Evolutionary conservation across 2,888 invertebrate genomes (phyloP).

Genomic region (Cerastoderma edule): DNA sequence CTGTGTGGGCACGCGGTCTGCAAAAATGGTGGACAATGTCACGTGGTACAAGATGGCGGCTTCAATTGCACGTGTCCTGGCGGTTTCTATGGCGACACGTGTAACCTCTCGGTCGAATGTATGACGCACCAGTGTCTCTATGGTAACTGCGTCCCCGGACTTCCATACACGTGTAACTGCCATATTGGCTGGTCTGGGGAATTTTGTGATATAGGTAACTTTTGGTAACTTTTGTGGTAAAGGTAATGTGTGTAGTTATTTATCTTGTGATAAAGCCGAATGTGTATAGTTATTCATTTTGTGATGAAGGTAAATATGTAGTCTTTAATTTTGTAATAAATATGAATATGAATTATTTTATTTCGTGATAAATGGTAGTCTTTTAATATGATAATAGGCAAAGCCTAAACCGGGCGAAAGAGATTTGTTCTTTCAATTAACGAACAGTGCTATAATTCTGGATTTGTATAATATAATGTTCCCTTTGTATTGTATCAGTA

Average conservation of each 20-base stretch:
- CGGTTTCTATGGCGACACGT: slow-evolving; percentile 32
- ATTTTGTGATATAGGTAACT: slow-evolving; percentile 33
- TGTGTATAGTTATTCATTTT: too few species aligned
- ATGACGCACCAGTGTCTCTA: slow-evolving; percentile 25
- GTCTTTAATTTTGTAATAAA: too few species aligned
- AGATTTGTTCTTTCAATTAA: too few species aligned
- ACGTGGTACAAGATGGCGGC: background rate
- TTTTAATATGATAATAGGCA: too few species aligned
- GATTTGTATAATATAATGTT: too few species aligned
- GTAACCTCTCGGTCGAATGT: slow-evolving; percentile 36
- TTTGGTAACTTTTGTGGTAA: background rate
- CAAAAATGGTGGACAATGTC: slow-evolving; percentile 36
- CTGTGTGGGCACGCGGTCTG: slow-evolving; percentile 39
- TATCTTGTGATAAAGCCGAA: too few species aligned
- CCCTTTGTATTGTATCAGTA: too few species aligned
- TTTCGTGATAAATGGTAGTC: too few species aligned
- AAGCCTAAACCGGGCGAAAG: too few species aligned
- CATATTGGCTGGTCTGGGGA: slow-evolving; percentile 37
- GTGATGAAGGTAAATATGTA: too few species aligned
- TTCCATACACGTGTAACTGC: slow-evolving; percentile 35
- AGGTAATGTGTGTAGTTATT: background rate
- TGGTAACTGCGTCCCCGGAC: slow-evolving; percentile 32
- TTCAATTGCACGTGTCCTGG: slow-evolving; percentile 36
- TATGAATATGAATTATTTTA: too few species aligned
- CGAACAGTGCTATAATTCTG: too few species aligned